Conservation (phyloP, 1,140 invertebrate species). For the Drosophila truncata region DNA sequence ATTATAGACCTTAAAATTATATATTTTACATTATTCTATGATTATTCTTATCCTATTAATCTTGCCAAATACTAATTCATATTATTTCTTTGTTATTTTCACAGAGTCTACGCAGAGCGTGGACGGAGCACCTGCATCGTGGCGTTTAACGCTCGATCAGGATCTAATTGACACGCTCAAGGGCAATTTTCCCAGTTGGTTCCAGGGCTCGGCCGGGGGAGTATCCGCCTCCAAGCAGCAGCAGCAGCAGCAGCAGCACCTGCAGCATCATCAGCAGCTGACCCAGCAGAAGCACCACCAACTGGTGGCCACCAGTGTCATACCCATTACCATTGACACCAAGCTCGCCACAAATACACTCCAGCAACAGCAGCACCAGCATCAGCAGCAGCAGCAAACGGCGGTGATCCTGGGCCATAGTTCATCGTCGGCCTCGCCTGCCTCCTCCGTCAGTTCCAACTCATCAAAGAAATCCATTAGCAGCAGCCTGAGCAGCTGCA, state of each 20-base stretch:
- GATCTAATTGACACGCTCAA: conserved; percentile 95
- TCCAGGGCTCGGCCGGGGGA: conserved; percentile 86
- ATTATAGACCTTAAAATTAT: background rate
- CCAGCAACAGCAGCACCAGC: conserved; percentile 64
- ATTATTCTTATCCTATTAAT: background rate
- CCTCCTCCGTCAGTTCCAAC: conserved; percentile 78
- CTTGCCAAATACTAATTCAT: background rate
- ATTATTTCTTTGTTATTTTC: conserved; percentile 70
- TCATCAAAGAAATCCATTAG: conserved; percentile 76
- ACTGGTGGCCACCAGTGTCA: conserved; percentile 66
- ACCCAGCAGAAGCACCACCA: conserved; percentile 62
- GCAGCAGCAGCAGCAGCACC: conserved; percentile 34
- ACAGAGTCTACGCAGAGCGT: conserved; percentile 93
- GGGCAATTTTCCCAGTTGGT: conserved; percentile 96
- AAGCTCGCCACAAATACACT: conserved; percentile 72
- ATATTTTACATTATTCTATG: background rate
- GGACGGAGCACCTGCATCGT: conserved; percentile 92
- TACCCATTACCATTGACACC: conserved; percentile 78
- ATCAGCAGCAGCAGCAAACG: conserved; percentile 38
- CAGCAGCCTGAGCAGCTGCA: conserved; percentile 68
- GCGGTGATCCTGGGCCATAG: conserved; percentile 59
- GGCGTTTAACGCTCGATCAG: conserved; percentile 95
- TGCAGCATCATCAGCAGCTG: conserved; percentile 68
- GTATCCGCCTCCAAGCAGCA: conserved; percentile 67
- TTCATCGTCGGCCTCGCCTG: conserved; percentile 76